A percentile compares a stretch with the other conserved stretches of the same genome.
These are phyloP conservation scores for Pristionchus fissidentatus DNA, from an alignment of 2,888 invertebrate species.

Conservation along the genomic window DNA sequence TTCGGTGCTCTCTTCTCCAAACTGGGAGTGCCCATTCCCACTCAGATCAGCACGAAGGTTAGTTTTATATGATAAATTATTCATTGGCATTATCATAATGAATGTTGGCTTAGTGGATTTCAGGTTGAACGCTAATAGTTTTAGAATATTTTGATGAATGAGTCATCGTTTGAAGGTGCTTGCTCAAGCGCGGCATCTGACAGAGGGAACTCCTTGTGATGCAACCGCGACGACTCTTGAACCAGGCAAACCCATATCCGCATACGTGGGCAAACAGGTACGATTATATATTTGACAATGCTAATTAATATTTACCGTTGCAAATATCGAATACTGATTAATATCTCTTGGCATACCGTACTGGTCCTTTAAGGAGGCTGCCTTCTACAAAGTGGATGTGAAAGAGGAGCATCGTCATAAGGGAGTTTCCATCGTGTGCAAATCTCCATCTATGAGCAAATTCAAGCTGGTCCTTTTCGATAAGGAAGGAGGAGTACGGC, in stretches of 20 bases:
- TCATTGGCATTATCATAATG: background rate
- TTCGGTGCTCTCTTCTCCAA: constrained; percentile 75
- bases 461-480: constrained; percentile 76
- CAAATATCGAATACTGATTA: background rate
- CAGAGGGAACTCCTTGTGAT: constrained; percentile 59
- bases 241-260: constrained; percentile 65
- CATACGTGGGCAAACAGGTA: constrained; percentile 69
- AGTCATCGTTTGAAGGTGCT: constrained; percentile 56
- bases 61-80: no score
- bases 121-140: background rate
- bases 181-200: constrained; percentile 70
- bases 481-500: constrained; percentile 74
- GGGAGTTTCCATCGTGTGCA: constrained; percentile 74
- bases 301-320: background rate
- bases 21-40: constrained; percentile 76
- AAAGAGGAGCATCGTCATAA: constrained; percentile 58
- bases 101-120: background rate
- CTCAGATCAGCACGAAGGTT: constrained; percentile 74
- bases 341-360: background rate
- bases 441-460: constrained; percentile 72
- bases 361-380: constrained; percentile 65
- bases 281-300: background rate
- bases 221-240: constrained; percentile 55
- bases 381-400: constrained; percentile 71
- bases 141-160: background rate